Percentiles rank a stretch among this genome's conserved stretches.
Evolutionary conservation across 1,140 invertebrate genomes (phyloP).

Genomic region (Bombus sibiricus): DNA sequence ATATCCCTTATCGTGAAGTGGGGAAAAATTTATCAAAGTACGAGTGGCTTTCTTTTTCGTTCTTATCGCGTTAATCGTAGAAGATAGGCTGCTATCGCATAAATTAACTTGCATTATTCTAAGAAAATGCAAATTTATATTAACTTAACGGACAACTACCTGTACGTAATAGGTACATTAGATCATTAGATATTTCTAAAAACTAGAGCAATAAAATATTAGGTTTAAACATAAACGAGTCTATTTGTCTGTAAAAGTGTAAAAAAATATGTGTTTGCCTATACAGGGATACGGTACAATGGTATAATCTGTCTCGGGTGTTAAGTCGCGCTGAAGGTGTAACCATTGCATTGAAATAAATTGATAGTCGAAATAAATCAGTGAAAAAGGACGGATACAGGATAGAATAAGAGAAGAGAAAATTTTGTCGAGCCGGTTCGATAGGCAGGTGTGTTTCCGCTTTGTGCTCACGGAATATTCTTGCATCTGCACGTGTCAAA

Average conservation of each 20-base stretch:
- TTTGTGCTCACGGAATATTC: background rate
- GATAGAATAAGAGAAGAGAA: background rate
- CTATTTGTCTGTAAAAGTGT: too few species aligned
- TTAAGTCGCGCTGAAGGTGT: background rate
- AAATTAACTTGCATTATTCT: background rate
- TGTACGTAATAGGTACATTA: too few species aligned
- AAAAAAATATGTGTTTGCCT: too few species aligned
- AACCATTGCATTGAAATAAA: background rate
- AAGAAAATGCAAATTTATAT: background rate
- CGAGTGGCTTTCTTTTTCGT: background rate
- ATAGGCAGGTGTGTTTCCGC: conserved; percentile 26
- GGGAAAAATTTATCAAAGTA: conserved; percentile 1
- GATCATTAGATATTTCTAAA: too few species aligned
- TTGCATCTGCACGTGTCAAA: conserved; percentile 7
- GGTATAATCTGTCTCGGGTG: background rate
- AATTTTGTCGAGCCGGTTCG: background rate
- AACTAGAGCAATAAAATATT: too few species aligned
- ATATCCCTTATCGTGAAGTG: background rate
- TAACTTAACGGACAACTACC: too few species aligned
- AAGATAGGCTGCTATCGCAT: background rate
- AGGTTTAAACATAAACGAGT: too few species aligned
- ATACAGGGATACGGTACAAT: background rate
- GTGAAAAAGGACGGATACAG: background rate
- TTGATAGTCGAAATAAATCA: background rate
- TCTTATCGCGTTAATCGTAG: background rate